Base-by-base conservation (phyloP, 2,113 vertebrate species). In the Tiliqua scincoides region DNA sequence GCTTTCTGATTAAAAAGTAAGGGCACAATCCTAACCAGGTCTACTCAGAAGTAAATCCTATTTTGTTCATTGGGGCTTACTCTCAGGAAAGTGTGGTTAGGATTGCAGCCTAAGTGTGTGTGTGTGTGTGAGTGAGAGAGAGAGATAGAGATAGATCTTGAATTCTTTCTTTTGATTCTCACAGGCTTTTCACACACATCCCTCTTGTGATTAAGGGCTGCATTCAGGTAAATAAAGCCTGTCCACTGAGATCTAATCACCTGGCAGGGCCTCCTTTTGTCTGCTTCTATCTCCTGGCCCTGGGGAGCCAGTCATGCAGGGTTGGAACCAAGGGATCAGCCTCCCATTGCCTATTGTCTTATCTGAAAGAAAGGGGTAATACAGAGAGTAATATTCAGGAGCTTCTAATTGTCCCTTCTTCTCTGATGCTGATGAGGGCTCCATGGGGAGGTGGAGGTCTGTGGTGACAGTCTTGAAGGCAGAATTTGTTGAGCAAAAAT, bases 241-340 rank as follows among this genome's bases (percentile, higher is more conserved):
- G 63, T 83, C 79, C 83, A 83, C 78, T 81, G 78, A 89, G 89
- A 91, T 92, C 76, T 86, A 87, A 92, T 92, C 91, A 91, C 87
- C 87, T 91, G 75, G 37, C 63, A 74, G 70, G 79, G 82, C 83
- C 84, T 35, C 85, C 65, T 82, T 91, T 92, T 92, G 88, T 92
- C 79, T 91, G 80, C 71, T 48, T 84, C 65, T 73, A 89, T 84
- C 82, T 84, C 62, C 77, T 74, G 25, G 59, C 59, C 59, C 75
- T 57, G 43, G 75, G 82, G 76, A 89, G 75, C 20, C 75, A 74
- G 88, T 84, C 82, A 85, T 85, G 68, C 78, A 65, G 68, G 37
- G 78, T 14, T 81, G 78, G 78, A 86, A 59, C 78, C 85, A 74
- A 37, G 74, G 57, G 74, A n/a, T 43, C 43, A 17, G 43, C 30